Percentiles rank a stretch among this genome's conserved stretches.
These are phyloP conservation scores for Asbolus verrucosus DNA, from an alignment of 1,140 invertebrate species.

Conservation along the genomic window DNA sequence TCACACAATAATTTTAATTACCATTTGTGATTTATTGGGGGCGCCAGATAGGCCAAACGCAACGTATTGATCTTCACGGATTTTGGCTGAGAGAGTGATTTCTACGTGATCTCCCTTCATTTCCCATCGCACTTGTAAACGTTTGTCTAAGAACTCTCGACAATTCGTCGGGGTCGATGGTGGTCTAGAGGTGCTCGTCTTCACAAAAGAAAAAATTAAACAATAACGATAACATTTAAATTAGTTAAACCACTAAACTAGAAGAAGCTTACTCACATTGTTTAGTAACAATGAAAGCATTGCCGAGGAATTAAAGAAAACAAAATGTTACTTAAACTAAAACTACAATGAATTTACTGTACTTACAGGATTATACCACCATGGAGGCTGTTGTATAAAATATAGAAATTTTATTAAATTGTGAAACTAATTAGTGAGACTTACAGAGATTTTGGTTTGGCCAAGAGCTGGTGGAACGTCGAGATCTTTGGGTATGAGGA, in stretches of 20 bases:
- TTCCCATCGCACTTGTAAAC: slow-evolving; percentile 86
- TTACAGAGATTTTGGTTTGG: slow-evolving; percentile 90
- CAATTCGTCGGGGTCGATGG: slow-evolving; percentile 79
- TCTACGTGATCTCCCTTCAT: slow-evolving; percentile 79
- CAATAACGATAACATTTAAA: too few species aligned
- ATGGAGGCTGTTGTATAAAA: slow-evolving; percentile 75
- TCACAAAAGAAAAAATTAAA: slow-evolving; percentile 57
- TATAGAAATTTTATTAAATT: neutral
- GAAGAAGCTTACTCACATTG: too few species aligned
- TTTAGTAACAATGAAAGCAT: too few species aligned
- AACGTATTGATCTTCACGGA: slow-evolving; percentile 88
- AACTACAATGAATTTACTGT: too few species aligned
- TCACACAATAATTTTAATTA: slow-evolving; percentile 47
- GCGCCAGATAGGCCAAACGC: slow-evolving; percentile 87
- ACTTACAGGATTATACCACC: slow-evolving; percentile 93
- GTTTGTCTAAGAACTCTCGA: slow-evolving; percentile 81
- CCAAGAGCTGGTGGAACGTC: slow-evolving; percentile 90
- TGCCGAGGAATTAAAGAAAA: neutral
- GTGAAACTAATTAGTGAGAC: slow-evolving; percentile 56
- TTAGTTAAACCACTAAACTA: too few species aligned
- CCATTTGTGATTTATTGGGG: slow-evolving; percentile 76
- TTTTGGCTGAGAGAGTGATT: slow-evolving; percentile 80
- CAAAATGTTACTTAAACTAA: too few species aligned
- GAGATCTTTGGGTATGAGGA: slow-evolving; percentile 87
- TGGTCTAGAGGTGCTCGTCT: slow-evolving; percentile 79